These are phyloP conservation scores for Dorcus hopei DNA, from an alignment of 2,888 invertebrate genomes.

Conservation along the genomic window DNA sequence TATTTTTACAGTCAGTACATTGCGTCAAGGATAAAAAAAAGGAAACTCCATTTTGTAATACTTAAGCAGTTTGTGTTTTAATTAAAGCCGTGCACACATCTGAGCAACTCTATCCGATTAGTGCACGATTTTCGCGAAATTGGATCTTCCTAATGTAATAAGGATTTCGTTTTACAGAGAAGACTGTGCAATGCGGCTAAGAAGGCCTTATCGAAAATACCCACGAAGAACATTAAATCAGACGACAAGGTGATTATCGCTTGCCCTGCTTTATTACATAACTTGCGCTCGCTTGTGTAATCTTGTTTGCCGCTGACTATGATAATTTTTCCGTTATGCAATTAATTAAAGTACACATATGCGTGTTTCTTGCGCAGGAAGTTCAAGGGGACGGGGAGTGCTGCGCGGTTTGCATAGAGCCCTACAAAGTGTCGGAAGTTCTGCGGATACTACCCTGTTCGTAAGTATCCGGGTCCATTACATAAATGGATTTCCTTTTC, in stretches of 20 bases:
- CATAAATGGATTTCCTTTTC: too few species aligned
- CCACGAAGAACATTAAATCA: conserved; percentile 80
- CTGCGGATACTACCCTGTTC: conserved; percentile 88
- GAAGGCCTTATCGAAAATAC: conserved; percentile 90
- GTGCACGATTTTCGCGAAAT: background rate
- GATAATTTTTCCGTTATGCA: background rate
- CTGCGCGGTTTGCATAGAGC: conserved; percentile 94
- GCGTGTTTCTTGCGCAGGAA: conserved; percentile 55
- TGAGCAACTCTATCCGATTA: too few species aligned
- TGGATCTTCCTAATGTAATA: conserved; percentile 7
- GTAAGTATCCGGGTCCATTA: conserved; percentile 54
- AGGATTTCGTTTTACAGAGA: conserved; percentile 58
- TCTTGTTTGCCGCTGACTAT: conserved; percentile 4
- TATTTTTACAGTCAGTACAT: conserved; percentile 23
- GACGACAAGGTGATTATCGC: conserved; percentile 63
- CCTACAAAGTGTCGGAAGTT: conserved; percentile 83
- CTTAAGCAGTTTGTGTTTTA: background rate
- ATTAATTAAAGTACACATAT: conserved; percentile 2
- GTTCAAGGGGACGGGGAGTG: conserved; percentile 81
- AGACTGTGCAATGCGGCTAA: conserved; percentile 89
- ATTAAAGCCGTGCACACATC: too few species aligned
- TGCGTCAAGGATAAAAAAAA: background rate
- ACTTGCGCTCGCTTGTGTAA: background rate
- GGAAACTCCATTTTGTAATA: background rate
- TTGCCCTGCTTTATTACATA: background rate